Evolutionary conservation across 1,140 invertebrate species (phyloP), one percentile per base, ranked within the genome.

Genomic region (Cydia splendana): DNA sequence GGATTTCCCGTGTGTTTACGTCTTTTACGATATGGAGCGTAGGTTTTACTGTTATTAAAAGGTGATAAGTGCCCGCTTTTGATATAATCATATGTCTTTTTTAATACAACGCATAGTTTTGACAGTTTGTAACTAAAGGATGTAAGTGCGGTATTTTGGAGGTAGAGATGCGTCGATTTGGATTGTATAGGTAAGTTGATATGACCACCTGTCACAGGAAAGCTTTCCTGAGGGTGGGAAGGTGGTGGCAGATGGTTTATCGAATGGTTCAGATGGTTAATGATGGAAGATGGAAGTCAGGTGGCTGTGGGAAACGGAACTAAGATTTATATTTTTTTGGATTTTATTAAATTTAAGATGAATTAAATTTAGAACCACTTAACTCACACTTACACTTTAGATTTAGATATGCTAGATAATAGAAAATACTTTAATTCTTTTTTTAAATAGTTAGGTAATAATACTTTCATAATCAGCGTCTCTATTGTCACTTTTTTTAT

Each of bases 151-250:
- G 20, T 24, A n/a, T 24, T 62, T 62, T 62, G 20, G 15, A 7
- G 57, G 57, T 62, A 24, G 9, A 62, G 20, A 62, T 24, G 6
- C 57, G 20, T 62, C 57, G 20, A 24, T 62, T 20, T 24, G 9
- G 2, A 62, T 62, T n/a, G 57, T 24, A 48, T 1, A n/a, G 18
- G 57, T 62, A 62, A 62, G 57, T 10, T 62, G 57, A 62, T 62
- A 62, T 62, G 20, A 24, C 57, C 57, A 62, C 57, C 57, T 62
- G 57, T 62, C 57, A 62, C 57, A 62, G 57, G 57, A 62, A 62
- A 62, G 57, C 18, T 62, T 53, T 53, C 15, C 57, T 62, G 57
- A n/a, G 57, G 20, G 57, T 24, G 20, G 57, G 20, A 62, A 15
- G 12, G 53, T 2, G 18, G 9, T 24, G 57, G 57, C 57, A 62